Evolutionary conservation across 2,113 vertebrate species (phyloP), one percentile per base, ranked within the genome.

Genomic region (Saguinus midas): DNA sequence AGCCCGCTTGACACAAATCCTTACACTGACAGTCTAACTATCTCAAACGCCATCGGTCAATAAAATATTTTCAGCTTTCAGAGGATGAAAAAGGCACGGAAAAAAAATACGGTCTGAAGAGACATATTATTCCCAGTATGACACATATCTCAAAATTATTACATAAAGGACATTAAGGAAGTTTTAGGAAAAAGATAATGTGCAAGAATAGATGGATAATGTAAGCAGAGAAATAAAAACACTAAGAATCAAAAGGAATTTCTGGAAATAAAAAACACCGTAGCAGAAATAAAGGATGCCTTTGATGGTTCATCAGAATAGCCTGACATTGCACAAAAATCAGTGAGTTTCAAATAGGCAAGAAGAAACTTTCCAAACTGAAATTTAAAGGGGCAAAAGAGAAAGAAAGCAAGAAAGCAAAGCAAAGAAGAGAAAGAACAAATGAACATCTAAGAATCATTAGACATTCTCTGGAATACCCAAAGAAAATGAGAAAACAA

Each of bases 1-100:
- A 80, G n/a, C 57, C 12, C 82, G 86, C 95, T 92, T 94, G 96
- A 58, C n/a, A 40, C 17, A 92, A 94, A 95, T 96, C 93, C 75
- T 70, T 70, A 90, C 48, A 84, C 48, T 64, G 87, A 94, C 86
- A 11, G 5, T 45, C 75, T 75, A 17, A 92, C 96, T 95, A 90
- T 94, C 84, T 95, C 83, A 40, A 55, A 83, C 40, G 50, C 61
- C 95, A 23, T 92, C 94, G 90, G n/a, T 11, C 61, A 92, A 76
- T 87, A 94, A 92, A 97, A 86, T n/a, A 40, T 10, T 78, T 66
- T 70, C 61, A 96, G 35, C 40, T 61, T 83, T 90, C 57, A 80
- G 80, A 95, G 50, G 75, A 79, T 50, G 61, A n/a, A 45, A 89
- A 96, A 84, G 61, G 1, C 55, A 96, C 85, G 35, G 58, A 25